Conservation (phyloP, 2,888 invertebrate genomes). For the Lepidonotus clava region DNA sequence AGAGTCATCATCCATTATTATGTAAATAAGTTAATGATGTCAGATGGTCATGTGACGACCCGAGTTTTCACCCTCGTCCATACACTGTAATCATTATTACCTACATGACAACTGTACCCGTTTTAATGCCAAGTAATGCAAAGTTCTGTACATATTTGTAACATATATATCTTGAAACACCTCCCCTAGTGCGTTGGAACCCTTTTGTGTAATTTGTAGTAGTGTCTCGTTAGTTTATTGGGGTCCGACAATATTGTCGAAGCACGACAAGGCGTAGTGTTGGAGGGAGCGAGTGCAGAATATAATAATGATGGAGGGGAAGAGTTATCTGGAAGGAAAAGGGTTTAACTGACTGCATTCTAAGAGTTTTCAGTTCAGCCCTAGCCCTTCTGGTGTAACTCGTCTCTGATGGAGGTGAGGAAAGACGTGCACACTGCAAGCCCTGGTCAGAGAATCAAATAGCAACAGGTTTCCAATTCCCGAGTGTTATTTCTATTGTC, state of each 20-base stretch:
- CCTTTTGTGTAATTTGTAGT: slow-evolving; percentile 20
- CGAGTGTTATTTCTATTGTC: too few relatives aligned
- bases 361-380: too few relatives aligned
- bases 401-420: too few relatives aligned
- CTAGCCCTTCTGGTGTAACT: too few relatives aligned
- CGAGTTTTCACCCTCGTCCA: slow-evolving; percentile 16
- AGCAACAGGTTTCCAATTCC: too few relatives aligned
- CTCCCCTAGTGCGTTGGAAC: slow-evolving; percentile 3
- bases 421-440: too few relatives aligned
- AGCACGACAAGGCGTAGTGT: background rate
- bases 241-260: background rate
- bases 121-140: slow-evolving; percentile 49
- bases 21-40: background rate
- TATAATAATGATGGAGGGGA: too few relatives aligned
- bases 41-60: background rate
- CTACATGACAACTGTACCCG: slow-evolving; percentile 19
- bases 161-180: slow-evolving; percentile 37
- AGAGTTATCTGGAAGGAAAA: too few relatives aligned
- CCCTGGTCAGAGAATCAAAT: too few relatives aligned
- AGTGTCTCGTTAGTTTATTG: background rate
- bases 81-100: slow-evolving; percentile 18
- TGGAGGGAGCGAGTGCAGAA: background rate
- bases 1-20: background rate
- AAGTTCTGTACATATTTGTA: slow-evolving; percentile 49
- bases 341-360: too few relatives aligned